A percentile compares a stretch with the other conserved stretches of the same genome.
phyloP scores from a whole-genome alignment of 2,113 vertebrate genomes.

The Tauraco erythrolophus region DNA sequence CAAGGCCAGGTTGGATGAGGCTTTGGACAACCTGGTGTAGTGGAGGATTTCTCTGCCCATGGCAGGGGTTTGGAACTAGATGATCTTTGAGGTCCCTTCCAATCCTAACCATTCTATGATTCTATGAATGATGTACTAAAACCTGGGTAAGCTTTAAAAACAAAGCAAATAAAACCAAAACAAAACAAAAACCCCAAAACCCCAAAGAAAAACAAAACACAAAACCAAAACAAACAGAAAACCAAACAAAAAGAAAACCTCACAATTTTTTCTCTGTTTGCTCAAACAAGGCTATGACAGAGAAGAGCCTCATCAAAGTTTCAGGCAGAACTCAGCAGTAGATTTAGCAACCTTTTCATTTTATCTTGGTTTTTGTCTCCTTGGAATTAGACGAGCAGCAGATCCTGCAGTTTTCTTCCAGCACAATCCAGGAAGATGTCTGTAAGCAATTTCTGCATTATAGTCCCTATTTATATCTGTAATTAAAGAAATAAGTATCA shows the following conservation, averaged over 20 bases:
- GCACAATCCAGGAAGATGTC: neutral
- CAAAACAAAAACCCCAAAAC: too few species aligned
- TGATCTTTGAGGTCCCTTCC: too few species aligned
- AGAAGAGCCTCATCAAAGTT: neutral
- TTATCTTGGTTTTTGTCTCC: neutral
- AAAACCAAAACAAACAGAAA: neutral
- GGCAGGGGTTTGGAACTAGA: too few species aligned
- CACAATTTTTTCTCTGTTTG: neutral
- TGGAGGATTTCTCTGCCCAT: too few species aligned
- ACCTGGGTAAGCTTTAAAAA: neutral
- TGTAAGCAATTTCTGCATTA: slow-evolving; percentile 45
- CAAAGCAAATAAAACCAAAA: neutral
- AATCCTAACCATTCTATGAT: too few species aligned
- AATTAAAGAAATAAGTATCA: slow-evolving; percentile 67
- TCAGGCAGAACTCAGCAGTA: neutral
- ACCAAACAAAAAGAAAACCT: neutral
- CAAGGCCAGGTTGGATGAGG: too few species aligned
- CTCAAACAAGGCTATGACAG: neutral
- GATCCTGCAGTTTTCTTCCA: slow-evolving; percentile 36
- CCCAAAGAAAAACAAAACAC: too few species aligned
- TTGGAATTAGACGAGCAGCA: neutral
- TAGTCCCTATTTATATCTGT: slow-evolving; percentile 52
- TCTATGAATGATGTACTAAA: neutral
- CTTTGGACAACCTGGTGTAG: too few species aligned
- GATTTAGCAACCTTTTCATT: neutral